Evolutionary conservation across 2,888 invertebrate species (phyloP).

Genomic region (Adelognathus sp.): DNA sequence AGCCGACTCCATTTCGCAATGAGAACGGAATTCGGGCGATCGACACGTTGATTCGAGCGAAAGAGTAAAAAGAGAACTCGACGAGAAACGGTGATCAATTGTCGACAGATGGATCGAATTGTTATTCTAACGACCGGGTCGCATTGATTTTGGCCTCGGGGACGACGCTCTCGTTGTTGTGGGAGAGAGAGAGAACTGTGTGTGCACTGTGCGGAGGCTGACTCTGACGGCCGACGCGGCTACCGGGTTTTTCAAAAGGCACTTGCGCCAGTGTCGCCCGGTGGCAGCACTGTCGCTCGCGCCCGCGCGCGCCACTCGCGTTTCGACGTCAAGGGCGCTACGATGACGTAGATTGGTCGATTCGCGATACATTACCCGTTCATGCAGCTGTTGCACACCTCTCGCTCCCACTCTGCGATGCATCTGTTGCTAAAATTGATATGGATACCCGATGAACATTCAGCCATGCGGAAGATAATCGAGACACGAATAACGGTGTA

Average conservation of each 20-base stretch:
- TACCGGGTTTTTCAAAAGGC: constrained; percentile 53
- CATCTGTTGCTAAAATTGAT: constrained; percentile 49
- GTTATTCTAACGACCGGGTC: constrained; percentile 4
- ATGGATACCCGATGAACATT: constrained; percentile 20
- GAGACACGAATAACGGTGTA: constrained; percentile 64
- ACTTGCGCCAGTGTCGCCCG: constrained; percentile 4
- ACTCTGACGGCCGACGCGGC: constrained; percentile 32
- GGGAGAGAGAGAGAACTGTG: constrained; percentile 12
- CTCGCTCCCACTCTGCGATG: no score
- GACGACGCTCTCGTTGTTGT: constrained; percentile 1
- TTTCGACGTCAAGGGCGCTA: constrained; percentile 51
- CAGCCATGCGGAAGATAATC: constrained; percentile 64
- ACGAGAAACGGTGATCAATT: neutral
- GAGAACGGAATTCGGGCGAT: neutral
- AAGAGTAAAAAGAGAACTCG: neutral
- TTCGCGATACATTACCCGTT: constrained; percentile 7
- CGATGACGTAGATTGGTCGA: constrained; percentile 46
- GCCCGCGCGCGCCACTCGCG: neutral
- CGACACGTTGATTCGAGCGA: neutral
- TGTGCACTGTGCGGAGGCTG: neutral
- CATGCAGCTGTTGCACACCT: constrained; percentile 9
- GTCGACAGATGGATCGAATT: neutral
- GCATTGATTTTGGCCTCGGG: constrained; percentile 48
- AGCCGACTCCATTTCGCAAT: constrained; percentile 73
- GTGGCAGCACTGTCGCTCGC: constrained; percentile 36